Percentiles rank a stretch among this genome's conserved stretches.
Conservation (phyloP, 2,113 vertebrate genomes). For the Alligator mississippiensis region DNA sequence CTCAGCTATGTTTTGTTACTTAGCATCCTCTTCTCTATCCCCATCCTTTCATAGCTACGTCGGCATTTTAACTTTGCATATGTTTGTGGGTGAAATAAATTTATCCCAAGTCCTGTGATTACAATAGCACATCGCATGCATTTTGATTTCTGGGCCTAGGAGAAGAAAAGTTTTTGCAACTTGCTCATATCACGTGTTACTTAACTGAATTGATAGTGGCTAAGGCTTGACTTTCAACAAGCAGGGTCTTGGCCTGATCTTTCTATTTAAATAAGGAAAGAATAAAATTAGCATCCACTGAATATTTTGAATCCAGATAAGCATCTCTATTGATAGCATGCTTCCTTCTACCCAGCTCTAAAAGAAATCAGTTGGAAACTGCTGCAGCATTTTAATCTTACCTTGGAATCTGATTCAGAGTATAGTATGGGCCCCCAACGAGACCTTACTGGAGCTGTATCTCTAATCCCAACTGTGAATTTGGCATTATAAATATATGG, state of each 20-base stretch:
- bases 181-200: neutral
- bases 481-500: neutral
- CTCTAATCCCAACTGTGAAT: neutral
- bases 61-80: neutral
- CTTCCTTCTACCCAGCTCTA: constrained; percentile 54
- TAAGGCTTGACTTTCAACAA: neutral
- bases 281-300: constrained; percentile 58
- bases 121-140: neutral
- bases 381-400: constrained; percentile 42
- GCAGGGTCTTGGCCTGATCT: constrained; percentile 52
- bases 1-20: neutral
- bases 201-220: neutral
- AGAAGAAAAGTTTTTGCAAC: neutral
- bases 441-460: neutral
- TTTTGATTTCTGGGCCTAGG: neutral
- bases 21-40: neutral
- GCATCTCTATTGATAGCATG: constrained; percentile 60
- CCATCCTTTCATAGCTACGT: neutral
- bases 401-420: constrained; percentile 43
- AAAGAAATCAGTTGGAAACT: constrained; percentile 59
- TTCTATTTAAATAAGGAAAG: constrained; percentile 60
- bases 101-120: neutral
- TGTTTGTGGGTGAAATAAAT: neutral
- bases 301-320: constrained; percentile 62
- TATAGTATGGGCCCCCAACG: constrained; percentile 15